Evolutionary conservation across 1,140 invertebrate genomes (phyloP), one percentile per base, ranked within the genome.

Genomic region (Paralvinella palmiformis): DNA sequence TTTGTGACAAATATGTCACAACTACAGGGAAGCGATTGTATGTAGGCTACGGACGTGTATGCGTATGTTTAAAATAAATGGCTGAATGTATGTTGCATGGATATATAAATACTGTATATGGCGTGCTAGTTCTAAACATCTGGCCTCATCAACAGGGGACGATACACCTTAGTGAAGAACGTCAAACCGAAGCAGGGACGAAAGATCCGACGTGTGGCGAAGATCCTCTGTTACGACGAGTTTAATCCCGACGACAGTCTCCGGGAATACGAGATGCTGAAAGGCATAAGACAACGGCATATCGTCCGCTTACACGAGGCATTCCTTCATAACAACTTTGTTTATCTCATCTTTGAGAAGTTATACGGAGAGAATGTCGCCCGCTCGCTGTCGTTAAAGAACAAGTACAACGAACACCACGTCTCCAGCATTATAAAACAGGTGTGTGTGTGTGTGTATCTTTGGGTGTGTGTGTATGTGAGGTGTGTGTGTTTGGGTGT

Each of bases 341-440:
- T 76, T 33, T 85, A 88, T 0, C 85, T 94, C 27, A 85, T 95
- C 3, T 81, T 92, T 78, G 92, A 96, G 73, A 92, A 91, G 72
- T 81, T 96, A 0, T 91, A 92, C 72, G 92, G 93, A 0, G 89
- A 92, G n/a, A 91, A 96, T 73, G 85, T 96, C 41, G 78, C 96
- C 0, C 91, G 91, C 0, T 94, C 92, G 73, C 83, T 97, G 17
- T 88, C 91, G 1, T 89, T 87, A 66, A 85, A 88, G 58, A 89
- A 93, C 71, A 88, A 92, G 68, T 98, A 96, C 76, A 87, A 87
- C 0, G 95, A 97, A 80, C 91, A 95, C 74, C 89, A 88, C 76
- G 91, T 97, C 0, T 87, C 91, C 1, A 88, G 85, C 0, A 87
- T 95, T 10, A 84, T 96, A 7, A 86, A 85, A 5, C 94, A 92